Conservation (phyloP, 2,888 invertebrate genomes). For the Drepanosiphum platanoidis region DNA sequence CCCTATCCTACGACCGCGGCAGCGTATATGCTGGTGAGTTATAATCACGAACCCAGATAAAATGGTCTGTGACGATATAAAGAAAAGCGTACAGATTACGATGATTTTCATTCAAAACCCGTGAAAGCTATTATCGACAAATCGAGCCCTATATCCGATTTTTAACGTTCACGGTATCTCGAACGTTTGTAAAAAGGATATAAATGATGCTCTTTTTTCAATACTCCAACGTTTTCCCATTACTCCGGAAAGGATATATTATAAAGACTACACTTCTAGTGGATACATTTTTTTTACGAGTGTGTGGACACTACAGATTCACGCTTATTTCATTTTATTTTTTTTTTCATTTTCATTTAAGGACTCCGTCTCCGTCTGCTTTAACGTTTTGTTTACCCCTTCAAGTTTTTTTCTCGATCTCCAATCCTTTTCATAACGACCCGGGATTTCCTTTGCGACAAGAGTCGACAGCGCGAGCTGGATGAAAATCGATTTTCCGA, state of each 20-base stretch:
- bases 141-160: not conserved
- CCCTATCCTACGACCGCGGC: not conserved
- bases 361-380: not conserved
- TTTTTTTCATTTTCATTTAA: not conserved
- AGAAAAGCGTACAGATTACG: constrained; percentile 24
- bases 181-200: constrained; percentile 15
- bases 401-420: not conserved
- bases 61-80: not conserved
- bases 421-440: not conserved
- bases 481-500: not conserved
- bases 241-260: constrained; percentile 17
- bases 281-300: constrained; percentile 31
- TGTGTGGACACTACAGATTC: constrained; percentile 29
- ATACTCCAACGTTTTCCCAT: constrained; percentile 15
- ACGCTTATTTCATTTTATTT: not conserved
- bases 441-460: too few relatives aligned
- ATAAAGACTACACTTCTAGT: constrained; percentile 22
- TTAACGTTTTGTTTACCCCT: not conserved
- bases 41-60: too few relatives aligned
- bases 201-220: constrained; percentile 18
- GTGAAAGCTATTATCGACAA: constrained; percentile 21
- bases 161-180: not conserved
- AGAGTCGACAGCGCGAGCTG: not conserved
- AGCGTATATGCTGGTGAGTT: not conserved
- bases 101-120: constrained; percentile 5